Percentiles rank a stretch among this genome's conserved stretches.
These are phyloP conservation scores for Polypedilum pembai DNA, from an alignment of 1,140 invertebrate species.

Conservation along the genomic window DNA sequence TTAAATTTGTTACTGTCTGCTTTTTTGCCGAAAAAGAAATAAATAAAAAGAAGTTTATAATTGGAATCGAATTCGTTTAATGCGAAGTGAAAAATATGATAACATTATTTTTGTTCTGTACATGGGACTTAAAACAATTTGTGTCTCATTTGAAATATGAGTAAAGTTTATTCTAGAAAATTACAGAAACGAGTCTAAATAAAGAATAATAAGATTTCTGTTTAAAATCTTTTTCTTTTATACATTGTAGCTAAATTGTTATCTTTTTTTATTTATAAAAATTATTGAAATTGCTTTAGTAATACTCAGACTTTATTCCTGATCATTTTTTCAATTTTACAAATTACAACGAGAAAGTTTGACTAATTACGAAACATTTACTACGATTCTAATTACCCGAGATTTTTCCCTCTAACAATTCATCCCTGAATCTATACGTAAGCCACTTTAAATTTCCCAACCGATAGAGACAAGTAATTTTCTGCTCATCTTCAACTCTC, in stretches of 20 bases:
- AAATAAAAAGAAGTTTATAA: neutral
- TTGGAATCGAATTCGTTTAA: conserved; percentile 20
- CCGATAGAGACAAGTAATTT: neutral
- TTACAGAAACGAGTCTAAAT: too few species aligned
- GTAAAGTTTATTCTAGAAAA: too few species aligned
- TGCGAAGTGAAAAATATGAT: neutral
- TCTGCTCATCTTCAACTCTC: neutral
- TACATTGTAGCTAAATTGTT: too few species aligned
- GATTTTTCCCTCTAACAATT: neutral
- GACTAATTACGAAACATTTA: conserved; percentile 10
- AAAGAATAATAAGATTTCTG: too few species aligned
- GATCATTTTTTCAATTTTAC: too few species aligned
- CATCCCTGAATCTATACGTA: neutral
- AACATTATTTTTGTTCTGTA: neutral
- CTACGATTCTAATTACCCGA: conserved; percentile 15
- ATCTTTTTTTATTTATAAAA: too few species aligned
- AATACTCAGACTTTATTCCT: too few species aligned
- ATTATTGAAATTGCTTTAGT: too few species aligned
- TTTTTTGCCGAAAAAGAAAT: neutral
- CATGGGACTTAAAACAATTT: neutral
- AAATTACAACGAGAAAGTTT: neutral
- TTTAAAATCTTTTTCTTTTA: too few species aligned
- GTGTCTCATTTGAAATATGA: too few species aligned
- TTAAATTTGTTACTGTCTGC: neutral
- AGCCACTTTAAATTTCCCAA: neutral